Percentiles rank a stretch among this genome's conserved stretches.
These are phyloP conservation scores for Tupiocoris notatus DNA, from an alignment of 2,888 invertebrate species.

Conservation along the genomic window DNA sequence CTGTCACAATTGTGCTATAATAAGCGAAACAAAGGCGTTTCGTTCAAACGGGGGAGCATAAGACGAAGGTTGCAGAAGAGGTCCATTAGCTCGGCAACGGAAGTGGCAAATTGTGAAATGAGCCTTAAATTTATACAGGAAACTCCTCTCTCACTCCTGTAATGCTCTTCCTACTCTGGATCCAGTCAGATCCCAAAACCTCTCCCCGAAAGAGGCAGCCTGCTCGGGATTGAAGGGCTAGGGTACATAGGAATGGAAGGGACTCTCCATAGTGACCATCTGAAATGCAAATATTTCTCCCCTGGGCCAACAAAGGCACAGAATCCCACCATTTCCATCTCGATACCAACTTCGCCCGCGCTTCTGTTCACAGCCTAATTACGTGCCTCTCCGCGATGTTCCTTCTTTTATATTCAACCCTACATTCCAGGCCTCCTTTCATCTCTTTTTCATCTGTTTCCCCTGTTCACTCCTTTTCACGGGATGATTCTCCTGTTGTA, in stretches of 20 bases:
- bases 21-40: too few species aligned
- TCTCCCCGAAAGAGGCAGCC: background rate
- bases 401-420: background rate
- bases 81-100: background rate
- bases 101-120: conserved; percentile 37
- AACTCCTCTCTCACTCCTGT: background rate
- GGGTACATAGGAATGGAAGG: background rate
- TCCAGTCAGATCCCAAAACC: conserved; percentile 1
- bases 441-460: conserved; percentile 21
- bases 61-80: too few species aligned
- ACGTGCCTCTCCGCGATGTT: conserved; percentile 22
- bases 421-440: conserved; percentile 7
- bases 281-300: conserved; percentile 38
- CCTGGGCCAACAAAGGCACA: conserved; percentile 17
- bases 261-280: conserved; percentile 31
- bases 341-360: background rate
- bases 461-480: background rate
- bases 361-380: conserved; percentile 37
- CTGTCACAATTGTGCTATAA: too few species aligned
- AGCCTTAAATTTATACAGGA: conserved; percentile 36
- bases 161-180: background rate
- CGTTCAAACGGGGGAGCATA: too few species aligned
- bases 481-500: background rate
- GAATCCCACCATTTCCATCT: background rate
- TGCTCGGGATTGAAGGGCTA: conserved; percentile 18